Percentiles rank a stretch among this genome's conserved stretches.
Evolutionary conservation across 1,140 invertebrate species (phyloP).

Genomic region (Bombus haemorrhoidalis): DNA sequence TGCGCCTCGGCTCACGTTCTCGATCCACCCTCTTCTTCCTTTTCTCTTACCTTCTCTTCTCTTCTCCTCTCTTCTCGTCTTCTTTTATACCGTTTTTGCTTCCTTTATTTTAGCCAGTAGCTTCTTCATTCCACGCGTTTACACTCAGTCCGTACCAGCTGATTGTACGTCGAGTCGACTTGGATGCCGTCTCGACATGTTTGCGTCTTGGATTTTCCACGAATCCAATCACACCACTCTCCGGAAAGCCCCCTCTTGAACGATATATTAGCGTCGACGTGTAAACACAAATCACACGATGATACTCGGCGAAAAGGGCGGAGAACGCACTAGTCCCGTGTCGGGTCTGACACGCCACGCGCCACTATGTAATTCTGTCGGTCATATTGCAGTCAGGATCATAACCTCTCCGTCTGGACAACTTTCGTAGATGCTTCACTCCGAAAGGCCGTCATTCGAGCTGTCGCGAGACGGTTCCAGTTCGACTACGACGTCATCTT

Average conservation of each 20-base stretch:
- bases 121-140: background rate
- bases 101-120: too few species aligned
- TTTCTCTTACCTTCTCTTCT: background rate
- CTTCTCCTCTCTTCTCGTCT: background rate
- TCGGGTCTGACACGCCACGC: conserved; percentile 33
- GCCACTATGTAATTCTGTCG: conserved; percentile 57
- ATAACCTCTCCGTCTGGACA: background rate
- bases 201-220: conserved; percentile 37
- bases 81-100: background rate
- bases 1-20: conserved; percentile 53
- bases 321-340: conserved; percentile 10
- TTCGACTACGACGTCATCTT: conserved; percentile 40
- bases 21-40: conserved; percentile 29
- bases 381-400: conserved; percentile 50
- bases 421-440: conserved; percentile 6
- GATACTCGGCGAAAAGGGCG: background rate
- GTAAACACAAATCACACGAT: background rate
- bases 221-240: conserved; percentile 20
- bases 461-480: conserved; percentile 24
- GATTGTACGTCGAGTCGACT: conserved; percentile 56
- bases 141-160: conserved; percentile 40
- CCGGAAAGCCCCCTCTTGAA: background rate
- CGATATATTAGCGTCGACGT: background rate
- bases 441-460: conserved; percentile 28
- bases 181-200: conserved; percentile 56